A percentile compares a stretch with the other conserved stretches of the same genome.
Conservation (phyloP, 2,113 vertebrate genomes). For the Eulemur macaco region DNA sequence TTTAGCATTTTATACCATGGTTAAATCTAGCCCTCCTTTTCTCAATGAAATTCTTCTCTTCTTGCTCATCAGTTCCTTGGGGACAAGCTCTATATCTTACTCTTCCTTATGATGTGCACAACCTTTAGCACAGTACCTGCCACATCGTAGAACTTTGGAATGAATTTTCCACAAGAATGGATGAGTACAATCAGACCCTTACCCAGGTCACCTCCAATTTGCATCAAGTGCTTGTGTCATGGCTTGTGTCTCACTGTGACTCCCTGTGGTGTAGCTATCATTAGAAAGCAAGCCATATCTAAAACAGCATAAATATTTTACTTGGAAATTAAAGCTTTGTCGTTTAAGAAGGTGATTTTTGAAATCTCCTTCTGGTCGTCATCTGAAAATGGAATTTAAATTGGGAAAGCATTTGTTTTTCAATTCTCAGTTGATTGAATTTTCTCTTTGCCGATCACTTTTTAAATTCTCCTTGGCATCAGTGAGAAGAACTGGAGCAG, state of each 20-base stretch:
- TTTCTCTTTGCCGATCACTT: background rate
- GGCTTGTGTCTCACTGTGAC: background rate
- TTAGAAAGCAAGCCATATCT: background rate
- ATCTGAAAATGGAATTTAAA: conserved; percentile 47
- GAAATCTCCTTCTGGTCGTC: background rate
- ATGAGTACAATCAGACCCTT: background rate
- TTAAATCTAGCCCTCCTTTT: background rate
- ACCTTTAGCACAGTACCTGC: background rate
- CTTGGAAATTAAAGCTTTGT: conserved; percentile 21
- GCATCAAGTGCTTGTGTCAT: background rate
- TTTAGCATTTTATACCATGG: background rate
- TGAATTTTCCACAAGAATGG: background rate
- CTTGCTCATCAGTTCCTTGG: background rate
- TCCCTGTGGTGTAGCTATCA: background rate
- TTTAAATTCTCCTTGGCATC: background rate
- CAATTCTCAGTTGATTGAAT: background rate
- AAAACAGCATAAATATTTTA: conserved; percentile 25
- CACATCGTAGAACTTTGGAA: background rate
- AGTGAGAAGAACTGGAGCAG: background rate
- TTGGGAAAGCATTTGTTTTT: conserved; percentile 25
- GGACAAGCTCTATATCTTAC: background rate
- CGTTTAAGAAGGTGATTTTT: conserved; percentile 7
- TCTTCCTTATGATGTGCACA: background rate
- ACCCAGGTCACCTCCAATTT: background rate
- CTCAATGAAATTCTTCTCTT: background rate